A percentile compares a stretch with the other conserved stretches of the same genome.
Conservation (phyloP, 2,797 vertebrate genomes). For the Parauchenoglanis ngamensis region DNA sequence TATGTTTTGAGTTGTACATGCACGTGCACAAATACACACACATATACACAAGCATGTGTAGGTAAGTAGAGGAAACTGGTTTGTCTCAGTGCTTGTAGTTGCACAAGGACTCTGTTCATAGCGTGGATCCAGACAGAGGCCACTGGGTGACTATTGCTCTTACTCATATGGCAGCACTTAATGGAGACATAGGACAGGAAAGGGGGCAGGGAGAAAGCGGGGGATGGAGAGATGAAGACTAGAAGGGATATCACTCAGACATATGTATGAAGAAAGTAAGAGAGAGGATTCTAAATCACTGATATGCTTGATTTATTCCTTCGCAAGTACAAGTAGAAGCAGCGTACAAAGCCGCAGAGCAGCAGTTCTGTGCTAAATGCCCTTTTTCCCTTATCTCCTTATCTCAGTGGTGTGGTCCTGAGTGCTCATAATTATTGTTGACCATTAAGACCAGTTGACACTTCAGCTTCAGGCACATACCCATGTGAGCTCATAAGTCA, state of each 20-base stretch:
- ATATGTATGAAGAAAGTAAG: constrained; percentile 29
- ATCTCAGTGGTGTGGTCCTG: not conserved
- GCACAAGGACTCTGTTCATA: constrained; percentile 56
- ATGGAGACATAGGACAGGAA: constrained; percentile 73
- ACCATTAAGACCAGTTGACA: constrained; percentile 7
- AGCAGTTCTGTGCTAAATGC: not conserved
- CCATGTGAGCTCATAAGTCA: constrained; percentile 13
- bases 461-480: constrained; percentile 3
- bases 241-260: constrained; percentile 34
- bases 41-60: constrained; percentile 11
- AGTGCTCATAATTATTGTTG: constrained; percentile 21
- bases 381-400: constrained; percentile 3
- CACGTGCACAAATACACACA: not conserved
- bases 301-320: constrained; percentile 26
- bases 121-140: constrained; percentile 50
- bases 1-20: constrained; percentile 16
- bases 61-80: constrained; percentile 44
- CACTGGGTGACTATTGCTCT: constrained; percentile 47
- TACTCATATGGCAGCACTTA: constrained; percentile 84
- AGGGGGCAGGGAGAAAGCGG: constrained; percentile 54
- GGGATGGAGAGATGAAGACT: constrained; percentile 49
- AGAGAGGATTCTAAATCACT: constrained; percentile 19
- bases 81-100: constrained; percentile 48
- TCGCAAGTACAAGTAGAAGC: not conserved
- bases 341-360: not conserved